phyloP scores from a whole-genome alignment of 2,888 invertebrate genomes.

The Stratiomys singularior region DNA sequence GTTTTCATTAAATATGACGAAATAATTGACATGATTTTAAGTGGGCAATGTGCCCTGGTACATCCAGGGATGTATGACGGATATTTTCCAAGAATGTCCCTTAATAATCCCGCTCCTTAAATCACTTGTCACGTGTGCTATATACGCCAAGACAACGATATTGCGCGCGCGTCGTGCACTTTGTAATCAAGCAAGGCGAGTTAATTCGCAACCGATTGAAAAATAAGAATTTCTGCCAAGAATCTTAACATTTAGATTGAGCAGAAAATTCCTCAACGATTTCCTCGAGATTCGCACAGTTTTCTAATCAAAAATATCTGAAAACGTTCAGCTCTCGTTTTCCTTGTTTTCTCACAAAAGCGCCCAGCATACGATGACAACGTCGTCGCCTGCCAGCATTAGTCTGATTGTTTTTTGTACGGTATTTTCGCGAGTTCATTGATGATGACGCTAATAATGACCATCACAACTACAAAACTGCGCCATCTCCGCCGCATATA shows the following conservation, averaged over 20 bases:
- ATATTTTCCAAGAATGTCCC: too few species aligned
- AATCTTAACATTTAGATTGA: constrained; percentile 49
- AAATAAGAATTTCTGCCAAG: constrained; percentile 45
- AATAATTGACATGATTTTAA: too few species aligned
- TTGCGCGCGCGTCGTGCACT: constrained; percentile 1
- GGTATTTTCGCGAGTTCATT: background rate
- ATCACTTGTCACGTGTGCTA: too few species aligned
- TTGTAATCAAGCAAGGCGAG: background rate
- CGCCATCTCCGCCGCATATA: too few species aligned
- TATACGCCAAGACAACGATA: background rate
- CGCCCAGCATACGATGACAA: background rate
- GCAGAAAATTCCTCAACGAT: constrained; percentile 6
- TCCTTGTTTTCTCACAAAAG: background rate
- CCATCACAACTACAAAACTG: background rate
- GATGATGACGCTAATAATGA: background rate
- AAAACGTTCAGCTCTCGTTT: background rate
- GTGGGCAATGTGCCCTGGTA: too few species aligned
- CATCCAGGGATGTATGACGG: too few species aligned
- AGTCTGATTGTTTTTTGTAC: background rate
- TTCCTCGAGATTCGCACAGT: background rate
- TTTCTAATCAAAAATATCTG: background rate
- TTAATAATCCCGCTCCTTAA: too few species aligned
- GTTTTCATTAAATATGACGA: too few species aligned
- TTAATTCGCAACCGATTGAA: background rate
- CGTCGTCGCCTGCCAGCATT: background rate